These are phyloP conservation scores for Stomorhina lunata DNA, from an alignment of 2,888 invertebrate genomes.

Conservation along the genomic window DNA sequence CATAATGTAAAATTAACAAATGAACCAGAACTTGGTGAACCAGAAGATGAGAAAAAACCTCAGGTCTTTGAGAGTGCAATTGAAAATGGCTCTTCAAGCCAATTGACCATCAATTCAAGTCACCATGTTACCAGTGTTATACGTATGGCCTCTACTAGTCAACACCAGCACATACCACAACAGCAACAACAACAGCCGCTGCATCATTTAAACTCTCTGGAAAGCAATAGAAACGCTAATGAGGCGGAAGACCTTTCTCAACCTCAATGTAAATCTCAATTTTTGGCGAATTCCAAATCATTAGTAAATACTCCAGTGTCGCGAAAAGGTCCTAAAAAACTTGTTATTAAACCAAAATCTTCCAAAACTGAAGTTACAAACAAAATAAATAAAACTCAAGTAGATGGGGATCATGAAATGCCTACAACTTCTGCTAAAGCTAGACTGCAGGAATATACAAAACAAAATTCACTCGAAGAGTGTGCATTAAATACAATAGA, in stretches of 20 bases:
- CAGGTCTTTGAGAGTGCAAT: slow-evolving; percentile 5
- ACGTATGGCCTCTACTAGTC: slow-evolving; percentile 76
- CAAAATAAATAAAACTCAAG: slow-evolving; percentile 32
- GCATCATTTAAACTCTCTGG: not conserved
- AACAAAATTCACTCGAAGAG: not conserved
- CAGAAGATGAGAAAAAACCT: slow-evolving; percentile 35
- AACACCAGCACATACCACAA: slow-evolving; percentile 57
- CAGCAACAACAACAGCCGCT: slow-evolving; percentile 53
- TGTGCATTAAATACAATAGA: slow-evolving; percentile 52
- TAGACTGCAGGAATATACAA: slow-evolving; percentile 14
- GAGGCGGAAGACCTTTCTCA: slow-evolving; percentile 72
- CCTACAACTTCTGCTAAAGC: slow-evolving; percentile 66
- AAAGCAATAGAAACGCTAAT: slow-evolving; percentile 17
- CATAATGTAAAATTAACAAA: slow-evolving; percentile 51
- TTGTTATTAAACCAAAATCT: slow-evolving; percentile 79
- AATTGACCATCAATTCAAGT: slow-evolving; percentile 65
- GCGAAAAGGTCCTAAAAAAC: slow-evolving; percentile 64
- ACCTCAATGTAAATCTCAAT: slow-evolving; percentile 26
- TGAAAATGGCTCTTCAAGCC: slow-evolving; percentile 47
- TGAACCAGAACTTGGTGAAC: slow-evolving; percentile 33
- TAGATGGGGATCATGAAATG: slow-evolving; percentile 61
- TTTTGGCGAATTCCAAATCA: slow-evolving; percentile 16
- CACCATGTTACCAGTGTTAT: slow-evolving; percentile 79
- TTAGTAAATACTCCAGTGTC: slow-evolving; percentile 70
- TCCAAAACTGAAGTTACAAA: slow-evolving; percentile 64